These are phyloP conservation scores for Myiagra hebetior DNA, from an alignment of 2,113 vertebrate genomes.

Conservation along the genomic window DNA sequence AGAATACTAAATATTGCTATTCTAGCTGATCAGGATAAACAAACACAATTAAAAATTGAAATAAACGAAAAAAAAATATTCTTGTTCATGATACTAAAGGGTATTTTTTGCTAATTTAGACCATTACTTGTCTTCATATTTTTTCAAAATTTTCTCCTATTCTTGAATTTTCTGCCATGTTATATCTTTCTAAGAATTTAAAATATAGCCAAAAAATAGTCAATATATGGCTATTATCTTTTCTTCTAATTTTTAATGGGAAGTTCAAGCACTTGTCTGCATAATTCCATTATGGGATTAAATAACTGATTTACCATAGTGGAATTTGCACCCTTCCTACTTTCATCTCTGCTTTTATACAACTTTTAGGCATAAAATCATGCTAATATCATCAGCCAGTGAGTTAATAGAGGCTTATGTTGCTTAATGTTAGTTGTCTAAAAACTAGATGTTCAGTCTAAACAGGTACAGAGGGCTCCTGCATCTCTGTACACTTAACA, in stretches of 20 bases:
- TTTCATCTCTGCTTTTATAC: background rate
- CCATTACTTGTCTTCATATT: background rate
- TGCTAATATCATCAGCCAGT: background rate
- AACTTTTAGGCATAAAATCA: background rate
- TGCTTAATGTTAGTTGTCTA: background rate
- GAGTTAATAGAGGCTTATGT: background rate
- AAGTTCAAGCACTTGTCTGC: background rate
- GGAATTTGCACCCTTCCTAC: background rate
- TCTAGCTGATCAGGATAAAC: background rate
- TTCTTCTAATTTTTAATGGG: background rate
- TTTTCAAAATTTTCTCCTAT: background rate
- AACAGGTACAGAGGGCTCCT: background rate
- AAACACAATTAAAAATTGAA: background rate
- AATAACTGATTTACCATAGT: background rate
- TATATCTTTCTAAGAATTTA: background rate
- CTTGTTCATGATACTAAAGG: background rate
- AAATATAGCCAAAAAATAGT: background rate
- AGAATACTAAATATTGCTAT: background rate
- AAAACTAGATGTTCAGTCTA: background rate
- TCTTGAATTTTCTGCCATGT: background rate
- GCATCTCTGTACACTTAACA: background rate
- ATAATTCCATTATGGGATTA: background rate
- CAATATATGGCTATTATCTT: background rate
- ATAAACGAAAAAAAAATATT: background rate
- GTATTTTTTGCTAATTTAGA: background rate